Base-by-base conservation (phyloP, 1,140 invertebrate genomes). In the Pogonus chalceus region DNA sequence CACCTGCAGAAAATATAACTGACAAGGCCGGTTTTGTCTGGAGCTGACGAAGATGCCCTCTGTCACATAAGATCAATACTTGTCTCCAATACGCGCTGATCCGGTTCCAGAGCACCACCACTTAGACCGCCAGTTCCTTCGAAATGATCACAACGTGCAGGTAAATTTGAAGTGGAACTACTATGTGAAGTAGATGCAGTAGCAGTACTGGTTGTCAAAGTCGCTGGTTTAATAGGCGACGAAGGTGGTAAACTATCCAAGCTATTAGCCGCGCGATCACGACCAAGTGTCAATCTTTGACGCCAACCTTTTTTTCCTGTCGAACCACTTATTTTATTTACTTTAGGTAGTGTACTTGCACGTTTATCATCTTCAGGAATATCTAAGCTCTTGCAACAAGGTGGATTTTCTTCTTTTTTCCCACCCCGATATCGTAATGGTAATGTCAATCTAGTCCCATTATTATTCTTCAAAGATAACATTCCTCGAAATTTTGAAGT, bases 301-400 rank as follows among this genome's bases (percentile, higher is more conserved):
- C 63, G 57, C 66, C 67, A 70, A 18, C 62, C 58, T 52, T 65
- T 67, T 56, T 60, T 65, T 21, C 22, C 22, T 16, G 59, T 53
- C 20, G 48, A 23, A 18, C 55, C 58, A 18, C 51, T 43, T 37
- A 56, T 63, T 51, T 64, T 67, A 14, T 55, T 58, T 20, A 35
- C 23, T 55, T 69, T 68, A 10, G 66, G 68, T 18, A 69, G 54
- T 2, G 68, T 69, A 52, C 65, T 68, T 0, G 65, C 61, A 49
- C 59, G 60, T 23, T 60, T 54, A n/a, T 50, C 54, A 20, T 60
- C 59, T 4, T 62, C 62, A 9, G 60, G 43, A 22, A 60, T 56
- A 16, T 67, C 64, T 48, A 65, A 37, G 53, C 59, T 61, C 35
- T 65, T 62, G 55, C 64, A 63, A 54, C 61, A 66, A 18, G 49